Base-by-base conservation (phyloP, 2,888 invertebrate species). In the Harmothoe impar region DNA sequence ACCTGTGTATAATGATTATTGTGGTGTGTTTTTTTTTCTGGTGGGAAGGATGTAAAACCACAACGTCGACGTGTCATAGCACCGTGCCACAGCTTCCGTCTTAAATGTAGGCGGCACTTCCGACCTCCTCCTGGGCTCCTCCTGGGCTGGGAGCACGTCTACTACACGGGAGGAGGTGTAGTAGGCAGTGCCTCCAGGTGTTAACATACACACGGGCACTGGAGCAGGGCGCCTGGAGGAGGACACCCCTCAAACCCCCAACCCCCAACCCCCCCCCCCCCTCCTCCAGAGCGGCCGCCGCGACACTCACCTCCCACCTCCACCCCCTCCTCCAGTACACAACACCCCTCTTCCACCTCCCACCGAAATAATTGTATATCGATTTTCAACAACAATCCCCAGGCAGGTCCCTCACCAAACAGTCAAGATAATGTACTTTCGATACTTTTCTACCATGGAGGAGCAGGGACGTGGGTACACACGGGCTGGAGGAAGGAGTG, bases 341-440 rank as follows among this genome's bases (percentile, higher is more conserved):
- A n/a, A n/a, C n/a, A 25, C 31, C 77, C 62, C 77, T 25, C 77
- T 7, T 12, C 17, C 68, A 25, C 3, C 31, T 35, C 35, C 81
- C 81, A 81, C 35, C 15, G 43, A 81, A 81, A 81, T 81, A 81
- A 81, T 81, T 81, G 81, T 81, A 81, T 81, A 81, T 81, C 43
- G 81, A 81, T 81, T 81, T 81, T 81, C 17, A 81, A 81, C 81
- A 81, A 81, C 81, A 81, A 81, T 35, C 81, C 81, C 23, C 81
- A 43, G 81, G 81, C 81, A 81, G 35, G 35, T 81, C 81, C 81
- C 33, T 81, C 35, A 33, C 81, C 81, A 81, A 81, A 81, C 81
- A 81, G 81, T 81, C 35, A 81, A 43, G 81, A 81, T 81, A 81
- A 81, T 81, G 43, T 81, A 81, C 81, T 81, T 81, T 81, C 81